Evolutionary conservation across 2,113 vertebrate species (phyloP), one percentile per base, ranked within the genome.

Genomic region (Chaetodon auriga): DNA sequence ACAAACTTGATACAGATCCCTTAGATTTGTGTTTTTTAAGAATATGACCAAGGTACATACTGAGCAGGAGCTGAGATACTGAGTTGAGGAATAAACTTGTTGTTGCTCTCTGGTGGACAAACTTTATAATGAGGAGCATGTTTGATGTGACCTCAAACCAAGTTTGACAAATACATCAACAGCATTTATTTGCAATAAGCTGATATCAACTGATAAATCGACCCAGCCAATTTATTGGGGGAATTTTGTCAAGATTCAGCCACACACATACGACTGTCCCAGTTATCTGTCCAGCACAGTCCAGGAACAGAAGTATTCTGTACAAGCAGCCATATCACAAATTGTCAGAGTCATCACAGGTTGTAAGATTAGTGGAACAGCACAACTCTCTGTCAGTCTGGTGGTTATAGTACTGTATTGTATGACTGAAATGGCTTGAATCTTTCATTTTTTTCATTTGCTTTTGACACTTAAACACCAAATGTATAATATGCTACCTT

Each of bases 91-190:
- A 7, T 25, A 6, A 30, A 60, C 51, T 58, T 30, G 30, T 58
- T 30, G 30, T 18, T 68, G 41, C 63, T 58, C 53, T 68, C 75
- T 78, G 41, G 25, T 68, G 64, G 64, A 49, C 43, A 48, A 11
- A 45, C 53, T 77, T 0, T 15, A 62, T 55, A 38, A 18, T 1
- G 19, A 57, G 14, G 18, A 1, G 6, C 12, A 23, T 14, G 19
- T 49, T 69, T 43, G 41, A 21, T 14, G n/a, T 55, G 7, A 43
- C 36, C 4, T 55, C 19, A 41, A 55, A 70, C 51, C 49, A 9
- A 2, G 7, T 16, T n/a, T 41, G 11, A 38, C 19, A 41, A 53
- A 54, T 15, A 35, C 12, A 49, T 16, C 6, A 1, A 13, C 3
- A 63, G 2, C 0, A 21, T 38, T 36, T 41, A 62, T 38, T 36